Base-by-base conservation (phyloP, 1,140 invertebrate species). In the Monomorium pharaonis region DNA sequence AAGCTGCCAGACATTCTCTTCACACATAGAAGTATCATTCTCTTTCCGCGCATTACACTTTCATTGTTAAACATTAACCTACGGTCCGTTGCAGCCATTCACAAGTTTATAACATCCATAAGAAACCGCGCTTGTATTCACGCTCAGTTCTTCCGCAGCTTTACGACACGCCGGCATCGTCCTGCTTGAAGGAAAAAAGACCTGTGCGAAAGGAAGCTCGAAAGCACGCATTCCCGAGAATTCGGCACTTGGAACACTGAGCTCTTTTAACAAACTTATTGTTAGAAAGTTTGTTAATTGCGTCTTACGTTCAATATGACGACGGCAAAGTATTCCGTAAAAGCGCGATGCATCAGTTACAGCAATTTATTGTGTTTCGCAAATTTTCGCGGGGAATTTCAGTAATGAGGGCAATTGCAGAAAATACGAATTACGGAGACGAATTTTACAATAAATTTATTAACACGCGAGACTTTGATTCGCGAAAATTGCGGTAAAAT, bases 61-160 rank as follows among this genome's bases (percentile, higher is more conserved):
- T 83, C 67, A 74, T 83, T 80, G 63, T 80, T 83, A 83, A 72
- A 83, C 37, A 58, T 83, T 74, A 30, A 56, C 44, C 42, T 58
- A 83, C 14, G 54, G 24, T 47, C 67, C 67, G 78, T 60, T 83
- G 67, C 78, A 58, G 67, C 51, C n/a, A 74, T 83, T 83, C 54
- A 72, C 65, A 21, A 18, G 24, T 58, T 83, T 58, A 47, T 74
- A 21, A 47, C 37, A 6, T 72, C n/a, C 37, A 14, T 58, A 72
- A 74, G 51, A 58, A 83, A 58, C n/a, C 37, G 24, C 37, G 51
- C 7, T 37, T 27, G 24, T 65, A 44, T 83, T 83, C 51, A 44
- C 4, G 4, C 12, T 37, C 51, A 9, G 44, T 81, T 70, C 67
- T 56, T n/a, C 7, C 24, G 24, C 51, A 10, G 24, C 27, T 58